Evolutionary conservation across 2,113 vertebrate species (phyloP), one percentile per base, ranked within the genome.

Genomic region (Tragulus kanchil): DNA sequence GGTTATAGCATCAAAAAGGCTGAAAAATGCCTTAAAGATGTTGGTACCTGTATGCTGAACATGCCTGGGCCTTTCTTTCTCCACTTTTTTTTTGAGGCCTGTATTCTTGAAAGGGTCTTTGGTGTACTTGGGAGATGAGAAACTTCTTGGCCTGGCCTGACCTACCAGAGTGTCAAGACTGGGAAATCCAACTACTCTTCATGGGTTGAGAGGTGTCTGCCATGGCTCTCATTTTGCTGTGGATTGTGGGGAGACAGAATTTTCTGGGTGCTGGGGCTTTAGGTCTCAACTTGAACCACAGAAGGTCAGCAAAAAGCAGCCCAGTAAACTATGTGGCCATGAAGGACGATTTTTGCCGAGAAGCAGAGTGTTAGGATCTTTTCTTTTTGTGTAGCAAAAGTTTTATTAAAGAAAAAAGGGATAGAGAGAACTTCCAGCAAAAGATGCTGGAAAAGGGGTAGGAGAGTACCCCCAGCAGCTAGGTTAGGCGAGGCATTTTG

Each of bases 1-100:
- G 77, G 86, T 56, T 93, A 59, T 62, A 94, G 96, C 52, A 97
- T 45, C 45, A 83, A 90, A 97, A 97, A 96, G 15, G 67, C 5
- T 0, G 2, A 28, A 93, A n/a, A 93, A 73, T 1, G 5, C 83
- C 64, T 98, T 96, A 86, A 96, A 86, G 95, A 86, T 64, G 19
- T 87, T 87, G 87, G 83, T 93, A 13, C 62, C n/a, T 78, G 13
- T 87, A 65, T 86, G 12, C 56, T 54, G 65, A 90, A 52, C 64
- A 23, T 31, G 50, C 45, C 26, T 21, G 56, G 89, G 21, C 62
- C 94, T 87, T 71, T 81, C 2, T 62, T 85, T 94, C 65, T 62
- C 92, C 61, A 15, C 59, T 75, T 88, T 28, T 67, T 59, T 64
- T 52, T 52, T 21, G 84, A 5, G 77, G 23, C 26, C 45, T 92